Conservation (phyloP, 2,797 vertebrate genomes). For the Ctenopoma kingsleyae region DNA sequence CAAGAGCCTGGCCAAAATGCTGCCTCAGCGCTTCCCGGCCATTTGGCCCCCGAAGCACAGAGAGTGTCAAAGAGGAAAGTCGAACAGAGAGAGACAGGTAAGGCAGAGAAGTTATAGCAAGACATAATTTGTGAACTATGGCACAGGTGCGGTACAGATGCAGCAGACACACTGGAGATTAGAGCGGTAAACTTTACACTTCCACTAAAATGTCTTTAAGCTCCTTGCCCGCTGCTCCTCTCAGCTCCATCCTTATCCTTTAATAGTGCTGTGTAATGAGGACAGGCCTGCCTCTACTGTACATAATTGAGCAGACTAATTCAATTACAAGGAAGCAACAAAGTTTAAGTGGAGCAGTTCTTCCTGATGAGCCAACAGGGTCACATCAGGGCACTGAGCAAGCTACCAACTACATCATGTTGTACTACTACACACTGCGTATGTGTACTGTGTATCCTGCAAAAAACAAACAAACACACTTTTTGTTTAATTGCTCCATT, state of each 20-base stretch:
- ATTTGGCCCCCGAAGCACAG: conserved; percentile 42
- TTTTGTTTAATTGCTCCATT: conserved; percentile 33
- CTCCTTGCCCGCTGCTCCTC: conserved; percentile 28
- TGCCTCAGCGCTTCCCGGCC: conserved; percentile 53
- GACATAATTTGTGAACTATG: conserved; percentile 41
- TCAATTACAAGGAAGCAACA: conserved; percentile 81
- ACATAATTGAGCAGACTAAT: conserved; percentile 81
- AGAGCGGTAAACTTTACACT: conserved; percentile 52
- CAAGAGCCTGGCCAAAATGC: conserved; percentile 43
- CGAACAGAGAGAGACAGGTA: conserved; percentile 24
- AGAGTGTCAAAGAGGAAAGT: conserved; percentile 30
- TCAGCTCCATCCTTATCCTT: conserved; percentile 57
- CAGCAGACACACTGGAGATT: conserved; percentile 36
- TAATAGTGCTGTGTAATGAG: conserved; percentile 77
- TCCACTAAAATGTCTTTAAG: conserved; percentile 52
- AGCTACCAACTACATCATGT: conserved; percentile 19
- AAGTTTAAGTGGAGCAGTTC: conserved; percentile 80
- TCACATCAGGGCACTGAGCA: conserved; percentile 58
- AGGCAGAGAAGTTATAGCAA: conserved; percentile 24
- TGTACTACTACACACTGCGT: not conserved
- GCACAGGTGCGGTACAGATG: conserved; percentile 34
- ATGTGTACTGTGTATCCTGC: conserved; percentile 26
- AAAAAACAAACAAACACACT: not conserved
- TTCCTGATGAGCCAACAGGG: conserved; percentile 70
- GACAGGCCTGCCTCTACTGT: conserved; percentile 64